Percentiles rank a stretch among this genome's conserved stretches.
These are phyloP conservation scores for Strongylocentrotus purpuratus DNA, from an alignment of 35 echinoderm and acorn worm genomes.

Conservation along the genomic window DNA sequence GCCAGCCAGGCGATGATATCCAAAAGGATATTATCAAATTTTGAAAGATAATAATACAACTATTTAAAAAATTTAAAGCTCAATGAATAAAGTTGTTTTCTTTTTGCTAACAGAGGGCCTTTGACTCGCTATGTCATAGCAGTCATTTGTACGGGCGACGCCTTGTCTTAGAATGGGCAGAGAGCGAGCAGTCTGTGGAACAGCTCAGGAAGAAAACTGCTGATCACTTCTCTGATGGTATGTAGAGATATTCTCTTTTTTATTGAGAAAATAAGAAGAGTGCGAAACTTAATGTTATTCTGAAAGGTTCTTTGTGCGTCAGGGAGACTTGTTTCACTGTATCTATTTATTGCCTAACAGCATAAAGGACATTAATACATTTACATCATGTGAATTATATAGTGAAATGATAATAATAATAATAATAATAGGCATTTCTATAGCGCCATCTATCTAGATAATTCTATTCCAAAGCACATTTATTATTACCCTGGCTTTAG, in stretches of 20 bases:
- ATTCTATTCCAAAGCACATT: too few species aligned
- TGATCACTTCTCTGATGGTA: conserved; percentile 83
- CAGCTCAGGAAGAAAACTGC: conserved; percentile 83
- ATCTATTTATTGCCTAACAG: neutral
- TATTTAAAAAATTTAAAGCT: too few species aligned
- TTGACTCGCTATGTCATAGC: conserved; percentile 94
- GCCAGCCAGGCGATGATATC: too few species aligned
- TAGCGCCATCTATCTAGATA: too few species aligned
- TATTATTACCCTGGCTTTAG: too few species aligned
- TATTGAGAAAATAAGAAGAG: too few species aligned
- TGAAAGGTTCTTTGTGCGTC: neutral
- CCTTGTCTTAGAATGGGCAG: conserved; percentile 94
- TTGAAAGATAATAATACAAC: too few species aligned
- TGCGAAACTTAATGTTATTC: neutral
- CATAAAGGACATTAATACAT: too few species aligned
- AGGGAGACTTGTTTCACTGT: neutral
- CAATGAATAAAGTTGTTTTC: neutral
- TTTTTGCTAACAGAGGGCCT: conserved; percentile 76
- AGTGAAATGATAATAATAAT: too few species aligned
- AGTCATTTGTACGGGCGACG: conserved; percentile 90
- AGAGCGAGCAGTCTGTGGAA: conserved; percentile 84
- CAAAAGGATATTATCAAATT: too few species aligned
- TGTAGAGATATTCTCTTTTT: neutral
- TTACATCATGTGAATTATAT: neutral
- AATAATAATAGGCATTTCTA: too few species aligned